Conservation (phyloP, 2,113 vertebrate genomes). For the Amazona vittata region DNA sequence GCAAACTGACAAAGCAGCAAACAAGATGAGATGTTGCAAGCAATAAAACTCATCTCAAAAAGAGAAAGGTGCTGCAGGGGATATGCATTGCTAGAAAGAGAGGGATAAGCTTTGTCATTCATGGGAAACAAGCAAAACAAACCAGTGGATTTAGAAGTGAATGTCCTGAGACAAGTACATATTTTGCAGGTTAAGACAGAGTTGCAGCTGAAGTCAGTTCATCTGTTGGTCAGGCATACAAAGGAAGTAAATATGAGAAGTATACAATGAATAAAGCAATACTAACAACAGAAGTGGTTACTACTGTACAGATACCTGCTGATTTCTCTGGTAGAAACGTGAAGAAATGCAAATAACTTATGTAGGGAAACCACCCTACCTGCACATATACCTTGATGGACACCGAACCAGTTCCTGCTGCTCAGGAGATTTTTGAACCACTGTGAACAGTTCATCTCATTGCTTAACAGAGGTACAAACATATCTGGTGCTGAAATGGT, state of each 20-base stretch:
- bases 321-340: neutral
- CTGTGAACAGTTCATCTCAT: neutral
- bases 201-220: neutral
- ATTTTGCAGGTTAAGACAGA: neutral
- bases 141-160: neutral
- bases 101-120: neutral
- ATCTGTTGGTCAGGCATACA: neutral
- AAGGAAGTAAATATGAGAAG: neutral
- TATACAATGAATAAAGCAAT: neutral
- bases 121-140: neutral
- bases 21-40: neutral
- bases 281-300: neutral
- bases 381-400: neutral
- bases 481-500: neutral
- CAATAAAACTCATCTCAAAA: constrained; percentile 23
- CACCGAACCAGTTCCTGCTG: neutral
- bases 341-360: neutral
- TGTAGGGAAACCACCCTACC: neutral
- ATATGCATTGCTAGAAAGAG: neutral
- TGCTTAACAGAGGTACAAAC: neutral
- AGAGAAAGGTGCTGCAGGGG: neutral
- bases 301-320: neutral
- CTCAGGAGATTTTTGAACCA: neutral
- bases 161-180: neutral
- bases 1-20: constrained; percentile 28